A percentile compares a stretch with the other conserved stretches of the same genome.
phyloP scores from a whole-genome alignment of 2,888 invertebrate species.

The Slavum lentiscoides region DNA sequence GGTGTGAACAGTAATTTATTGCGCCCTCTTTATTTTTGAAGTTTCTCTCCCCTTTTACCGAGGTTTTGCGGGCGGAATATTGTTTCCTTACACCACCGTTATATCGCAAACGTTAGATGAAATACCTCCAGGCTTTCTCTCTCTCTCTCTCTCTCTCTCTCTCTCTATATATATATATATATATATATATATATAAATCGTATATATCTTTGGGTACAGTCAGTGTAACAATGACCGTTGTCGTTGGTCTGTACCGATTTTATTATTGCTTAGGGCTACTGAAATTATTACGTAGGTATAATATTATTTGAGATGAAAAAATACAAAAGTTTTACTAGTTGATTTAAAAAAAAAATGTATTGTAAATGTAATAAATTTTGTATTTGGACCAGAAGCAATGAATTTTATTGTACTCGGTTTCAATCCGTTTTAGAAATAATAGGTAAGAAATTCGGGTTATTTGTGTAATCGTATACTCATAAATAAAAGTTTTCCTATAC shows the following conservation, averaged over 20 bases:
- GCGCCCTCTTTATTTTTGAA: conserved; percentile 50
- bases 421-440: too few species aligned
- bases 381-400: too few species aligned
- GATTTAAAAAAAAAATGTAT: background rate
- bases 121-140: conserved; percentile 13
- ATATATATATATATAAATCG: too few species aligned
- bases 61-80: conserved; percentile 44
- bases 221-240: conserved; percentile 36
- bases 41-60: conserved; percentile 45
- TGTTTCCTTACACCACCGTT: conserved; percentile 40
- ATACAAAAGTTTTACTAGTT: background rate
- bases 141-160: too few species aligned
- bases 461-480: too few species aligned
- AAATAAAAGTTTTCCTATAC: too few species aligned
- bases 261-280: conserved; percentile 21
- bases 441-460: too few species aligned
- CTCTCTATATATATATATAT: too few species aligned
- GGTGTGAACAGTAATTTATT: conserved; percentile 53
- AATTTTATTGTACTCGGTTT: too few species aligned
- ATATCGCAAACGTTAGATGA: conserved; percentile 32
- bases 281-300: conserved; percentile 11
- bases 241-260: conserved; percentile 18
- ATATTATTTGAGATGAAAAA: conserved; percentile 20
- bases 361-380: too few species aligned
- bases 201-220: background rate